Evolutionary conservation across 2,888 invertebrate genomes (phyloP), one percentile per base, ranked within the genome.

Genomic region (Diplazon laetatorius): DNA sequence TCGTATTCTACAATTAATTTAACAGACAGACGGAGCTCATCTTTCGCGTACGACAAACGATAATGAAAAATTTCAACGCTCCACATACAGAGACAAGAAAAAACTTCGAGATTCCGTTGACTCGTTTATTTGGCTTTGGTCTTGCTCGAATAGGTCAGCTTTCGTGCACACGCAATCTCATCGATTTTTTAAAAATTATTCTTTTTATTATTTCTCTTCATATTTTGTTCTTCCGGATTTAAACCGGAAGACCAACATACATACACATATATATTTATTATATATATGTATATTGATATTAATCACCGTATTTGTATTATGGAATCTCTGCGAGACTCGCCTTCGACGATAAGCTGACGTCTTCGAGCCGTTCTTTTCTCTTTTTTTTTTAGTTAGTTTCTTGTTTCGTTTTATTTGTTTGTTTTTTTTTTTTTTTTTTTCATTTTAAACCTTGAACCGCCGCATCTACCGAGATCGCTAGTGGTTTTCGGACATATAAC

Each of bases 401-500:
- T 50, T 8, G 39, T 44, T 55, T 39, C 50, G 65, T 65, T 50
- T 55, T 18, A 39, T 65, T 22, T 50, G 50, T 9, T 37, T 16
- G 16, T 50, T 35, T 46, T 14, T 16, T 52, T 48, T 57, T 50
- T 68, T 42, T 44, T 14, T 50, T 8, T 44, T 44, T 55, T 39
- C 50, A 69, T 65, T 50, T 55, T 18, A 39, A 42, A 35, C 16
- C 50, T 22, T 48, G 46, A 66, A 73, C 48, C 71, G 71, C 66
- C 62, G 60, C 63, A 46, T 76, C 76, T 55, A 78, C 52, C 55
- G 74, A 75, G 78, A 78, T 78, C 66, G 71, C 78, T 70, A 74
- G 71, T 78, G 73, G 75, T 68, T 78, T n/a, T 75, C 75, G 78
- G 66, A 78, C 78, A 75, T 68, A 60, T 71, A 76, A 71, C 69